phyloP scores from a whole-genome alignment of 2,888 invertebrate genomes.

The Hedya salicella region DNA sequence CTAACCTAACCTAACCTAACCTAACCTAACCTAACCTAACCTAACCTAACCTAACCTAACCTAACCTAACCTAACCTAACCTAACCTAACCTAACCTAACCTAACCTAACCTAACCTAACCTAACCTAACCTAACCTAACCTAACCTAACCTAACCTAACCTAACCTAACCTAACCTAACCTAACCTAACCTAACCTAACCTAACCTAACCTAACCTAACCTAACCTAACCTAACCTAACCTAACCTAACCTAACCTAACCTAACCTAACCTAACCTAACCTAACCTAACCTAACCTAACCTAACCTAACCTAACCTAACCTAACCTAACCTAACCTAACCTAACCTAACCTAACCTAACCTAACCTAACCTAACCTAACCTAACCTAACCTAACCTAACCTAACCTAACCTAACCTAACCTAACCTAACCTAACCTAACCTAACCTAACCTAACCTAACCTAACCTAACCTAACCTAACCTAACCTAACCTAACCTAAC shows the following conservation, averaged over 20 bases:
- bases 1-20: conserved; percentile 14
- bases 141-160: conserved; percentile 14
- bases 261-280: conserved; percentile 14
- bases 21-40: conserved; percentile 14
- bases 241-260: conserved; percentile 14
- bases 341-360: conserved; percentile 14
- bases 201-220: conserved; percentile 14
- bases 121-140: conserved; percentile 14
- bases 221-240: conserved; percentile 14
- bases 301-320: conserved; percentile 14
- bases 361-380: conserved; percentile 14
- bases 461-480: conserved; percentile 17
- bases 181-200: conserved; percentile 13
- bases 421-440: conserved; percentile 14
- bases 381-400: conserved; percentile 14
- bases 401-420: conserved; percentile 15
- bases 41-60: conserved; percentile 14
- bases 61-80: conserved; percentile 14
- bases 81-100: conserved; percentile 14
- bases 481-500: conserved; percentile 17
- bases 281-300: conserved; percentile 14
- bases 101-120: conserved; percentile 14
- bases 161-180: conserved; percentile 10
- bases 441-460: conserved; percentile 17
- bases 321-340: conserved; percentile 14